Percentiles rank a stretch among this genome's conserved stretches.
phyloP scores from a whole-genome alignment of 2,888 invertebrate species.

The Amblyjoppa proteus region DNA sequence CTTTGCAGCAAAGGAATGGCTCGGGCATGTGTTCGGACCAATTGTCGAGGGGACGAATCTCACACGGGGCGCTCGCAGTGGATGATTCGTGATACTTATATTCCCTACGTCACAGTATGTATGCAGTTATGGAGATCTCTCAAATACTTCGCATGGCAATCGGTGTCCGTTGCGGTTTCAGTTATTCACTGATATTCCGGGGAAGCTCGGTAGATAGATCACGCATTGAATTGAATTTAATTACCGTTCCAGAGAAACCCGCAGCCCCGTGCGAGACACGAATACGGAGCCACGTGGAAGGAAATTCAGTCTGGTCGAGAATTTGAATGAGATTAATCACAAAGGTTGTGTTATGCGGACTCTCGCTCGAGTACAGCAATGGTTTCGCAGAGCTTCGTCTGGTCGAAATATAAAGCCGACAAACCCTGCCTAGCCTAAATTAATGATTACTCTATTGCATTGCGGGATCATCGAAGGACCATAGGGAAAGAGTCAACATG shows the following conservation, averaged over 20 bases:
- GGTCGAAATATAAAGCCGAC: too few relatives aligned
- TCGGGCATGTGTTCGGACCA: background rate
- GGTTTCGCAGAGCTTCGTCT: too few relatives aligned
- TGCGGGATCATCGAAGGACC: too few relatives aligned
- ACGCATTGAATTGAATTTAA: slow-evolving; percentile 62
- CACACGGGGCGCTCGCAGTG: slow-evolving; percentile 8
- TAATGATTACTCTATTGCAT: too few relatives aligned
- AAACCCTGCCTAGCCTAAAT: too few relatives aligned
- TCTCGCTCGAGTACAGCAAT: background rate
- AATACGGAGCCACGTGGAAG: slow-evolving; percentile 54
- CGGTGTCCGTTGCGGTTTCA: slow-evolving; percentile 31
- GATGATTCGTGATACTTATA: slow-evolving; percentile 4
- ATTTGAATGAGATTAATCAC: slow-evolving; percentile 58
- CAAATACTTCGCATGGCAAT: background rate
- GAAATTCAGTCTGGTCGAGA: slow-evolving; percentile 46
- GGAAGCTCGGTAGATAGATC: slow-evolving; percentile 22
- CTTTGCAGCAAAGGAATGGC: slow-evolving; percentile 25
- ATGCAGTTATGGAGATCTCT: background rate
- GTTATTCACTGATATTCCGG: slow-evolving; percentile 42
- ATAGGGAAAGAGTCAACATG: too few relatives aligned
- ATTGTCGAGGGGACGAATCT: slow-evolving; percentile 25
- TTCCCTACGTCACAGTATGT: background rate
- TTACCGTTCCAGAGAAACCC: slow-evolving; percentile 44
- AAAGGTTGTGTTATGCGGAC: slow-evolving; percentile 8
- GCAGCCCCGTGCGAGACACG: slow-evolving; percentile 39